Base-by-base conservation (phyloP, 2,113 vertebrate species). In the Epinephelus lanceolatus region DNA sequence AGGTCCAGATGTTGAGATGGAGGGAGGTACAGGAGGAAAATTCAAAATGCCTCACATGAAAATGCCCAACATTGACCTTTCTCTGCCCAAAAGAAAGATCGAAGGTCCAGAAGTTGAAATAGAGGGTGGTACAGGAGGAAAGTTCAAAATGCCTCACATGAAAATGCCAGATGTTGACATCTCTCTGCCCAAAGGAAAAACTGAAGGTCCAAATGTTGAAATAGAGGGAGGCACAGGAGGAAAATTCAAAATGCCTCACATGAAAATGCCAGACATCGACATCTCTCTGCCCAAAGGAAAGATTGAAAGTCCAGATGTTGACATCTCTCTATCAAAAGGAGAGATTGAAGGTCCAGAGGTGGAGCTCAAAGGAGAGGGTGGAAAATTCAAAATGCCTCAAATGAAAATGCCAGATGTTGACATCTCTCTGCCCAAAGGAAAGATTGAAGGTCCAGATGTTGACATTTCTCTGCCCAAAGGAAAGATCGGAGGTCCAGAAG, bases 1-100 rank as follows among this genome's bases (percentile, higher is more conserved):
- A 27, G 3, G 27, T 27, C 27, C 27, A 27, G 27, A 27, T 27
- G 27, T 27, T 27, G 27, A 27, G 1, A 27, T 42, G 0, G 10
- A 66, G 27, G 42, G 17, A 13, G 0, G 8, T 0, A 78, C 74
- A 65, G 27, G 27, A 27, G 83, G 69, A 55, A 93, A 84, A 57
- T 80, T 96, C 4, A 95, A 89, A 71, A 90, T 92, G 82, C 91
- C 95, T 3, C 88, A 85, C 73, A 81, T 96, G 7, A 95, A 93
- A 84, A 93, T 94, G 86, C 95, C 95, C 11, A 23, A 19, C 18
- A 33, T 71, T 45, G 88, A 90, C 18, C 78, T 92, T 23, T 92
- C 92, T 12, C 60, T 90, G 0, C 87, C 91, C 0, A 69, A 78
- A 62, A 37, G 52, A 61, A 77, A 77, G 30, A n/a, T 55, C 7